Base-by-base conservation (phyloP, 2,888 invertebrate genomes). In the Ochropacha duplaris region DNA sequence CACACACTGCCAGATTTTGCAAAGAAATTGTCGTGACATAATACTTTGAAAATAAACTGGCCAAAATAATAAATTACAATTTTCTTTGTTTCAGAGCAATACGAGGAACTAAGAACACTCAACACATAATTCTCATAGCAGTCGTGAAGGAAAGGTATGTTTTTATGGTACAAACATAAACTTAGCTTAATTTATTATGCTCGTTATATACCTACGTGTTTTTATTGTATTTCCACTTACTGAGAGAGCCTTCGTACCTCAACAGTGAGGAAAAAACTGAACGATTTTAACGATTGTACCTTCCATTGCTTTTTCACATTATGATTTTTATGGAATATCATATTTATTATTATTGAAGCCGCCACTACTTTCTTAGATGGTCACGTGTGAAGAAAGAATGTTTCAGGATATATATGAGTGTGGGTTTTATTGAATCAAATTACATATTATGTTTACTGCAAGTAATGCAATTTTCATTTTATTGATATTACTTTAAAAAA, bases 71-170 rank as follows among this genome's bases (percentile, higher is more conserved):
- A 36, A 36, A n/a, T 36, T n/a, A n/a, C 1, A 64, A 55, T 68
- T 79, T 69, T 67, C 54, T 79, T 92, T 88, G 83, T 94, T 94
- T 59, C 94, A 96, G 96, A 81, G 95, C 96, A 58, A 95, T 97
- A 91, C 93, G 96, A 79, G 95, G 96, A 82, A 95, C 95, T 72
- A 95, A 95, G 84, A 95, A 95, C 86, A 96, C 96, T 83, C 95
- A 96, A 80, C 95, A 96, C 85, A 94, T 96, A 74, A 95, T 96
- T 78, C 94, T 98, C 80, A 95, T 97, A 76, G 97, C 97, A 62
- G 94, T 98, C 75, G 96, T 97, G 58, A 97, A 97, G 88, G 96
- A 96, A 94, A 96, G 96, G 98, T 98, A 93, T 94, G 85, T 76
- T 24, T 28, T 24, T 44, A 24, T 49, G 19, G 22, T 49, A 31